phyloP scores from a whole-genome alignment of 2,113 vertebrate genomes.

The Syngnathus scovelli region DNA sequence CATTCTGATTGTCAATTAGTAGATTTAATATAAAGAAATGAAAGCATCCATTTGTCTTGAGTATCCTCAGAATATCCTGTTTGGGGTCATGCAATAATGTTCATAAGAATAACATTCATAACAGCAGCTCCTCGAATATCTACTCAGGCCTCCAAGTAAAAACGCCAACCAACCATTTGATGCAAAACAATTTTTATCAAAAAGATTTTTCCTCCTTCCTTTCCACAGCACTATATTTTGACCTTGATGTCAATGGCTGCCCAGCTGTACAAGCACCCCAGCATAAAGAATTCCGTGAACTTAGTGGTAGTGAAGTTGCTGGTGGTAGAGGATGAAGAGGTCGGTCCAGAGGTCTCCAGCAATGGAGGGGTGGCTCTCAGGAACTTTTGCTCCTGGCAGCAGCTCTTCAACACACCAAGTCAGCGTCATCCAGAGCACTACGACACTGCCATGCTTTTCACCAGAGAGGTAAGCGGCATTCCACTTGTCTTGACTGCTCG shows the following conservation, averaged over 20 bases:
- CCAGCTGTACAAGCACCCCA: slow-evolving; percentile 89
- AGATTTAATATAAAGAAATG: not conserved
- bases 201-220: not conserved
- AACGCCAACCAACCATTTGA: not conserved
- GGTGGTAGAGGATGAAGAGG: slow-evolving; percentile 76
- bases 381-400: slow-evolving; percentile 95
- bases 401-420: slow-evolving; percentile 80
- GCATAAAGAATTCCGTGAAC: slow-evolving; percentile 85
- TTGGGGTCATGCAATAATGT: not conserved
- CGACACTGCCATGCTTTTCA: slow-evolving; percentile 90
- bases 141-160: not conserved
- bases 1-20: not conserved
- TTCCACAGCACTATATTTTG: slow-evolving; percentile 82
- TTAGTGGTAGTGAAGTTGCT: slow-evolving; percentile 89
- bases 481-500: not conserved
- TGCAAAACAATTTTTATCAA: not conserved
- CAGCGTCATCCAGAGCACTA: slow-evolving; percentile 88
- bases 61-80: not conserved
- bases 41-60: not conserved
- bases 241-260: slow-evolving; percentile 86
- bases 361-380: slow-evolving; percentile 84
- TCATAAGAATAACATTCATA: not conserved
- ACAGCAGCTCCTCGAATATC: not conserved
- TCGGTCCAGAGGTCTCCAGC: slow-evolving; percentile 80
- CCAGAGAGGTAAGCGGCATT: slow-evolving; percentile 79